Evolutionary conservation across 2,113 vertebrate species (phyloP), one percentile per base, ranked within the genome.

Genomic region (Catharus bicknelli): DNA sequence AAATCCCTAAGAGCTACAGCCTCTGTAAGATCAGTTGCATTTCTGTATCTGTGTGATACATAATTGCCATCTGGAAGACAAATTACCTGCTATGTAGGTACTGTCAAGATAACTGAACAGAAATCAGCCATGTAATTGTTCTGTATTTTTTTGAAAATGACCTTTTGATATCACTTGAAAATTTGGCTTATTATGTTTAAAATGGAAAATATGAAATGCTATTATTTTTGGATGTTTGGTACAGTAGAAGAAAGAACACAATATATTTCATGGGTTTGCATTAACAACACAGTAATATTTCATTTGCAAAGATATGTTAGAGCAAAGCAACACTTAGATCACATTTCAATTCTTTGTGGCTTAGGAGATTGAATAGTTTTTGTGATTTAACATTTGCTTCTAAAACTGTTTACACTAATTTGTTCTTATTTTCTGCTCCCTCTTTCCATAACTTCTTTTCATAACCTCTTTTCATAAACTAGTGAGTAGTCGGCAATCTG

Each of bases 271-370:
- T 23, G 57, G 32, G 53, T 58, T 92, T 63, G 26, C 53, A 78
- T 90, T 94, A 84, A 54, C 58, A 81, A 38, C 29, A 90, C 34
- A 43, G 85, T 93, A 94, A 78, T 64, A 26, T 94, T 85, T 69
- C 64, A 77, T 90, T 95, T 96, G 58, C 84, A 86, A 94, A 89
- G 34, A 47, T 2, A 2, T 7, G 3, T 72, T 45, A 55, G 22
- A 93, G 14, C 20, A 90, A 69, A 88, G 36, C 25, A 68, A 30
- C 74, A 61, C 87, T 96, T 83, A 87, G 90, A 83, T 78, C 6
- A 55, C 48, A 25, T 79, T 95, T 70, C 26, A 83, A 5, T 74
- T 83, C 25, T 88, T 69, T 34, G 45, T 13, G 3, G 54, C 86
- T 93, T 95, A 73, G 63, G 47, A 94, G 29, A 18, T 29, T 7